Conservation (phyloP, 1,140 invertebrate species). For the Drosophila bocki region DNA sequence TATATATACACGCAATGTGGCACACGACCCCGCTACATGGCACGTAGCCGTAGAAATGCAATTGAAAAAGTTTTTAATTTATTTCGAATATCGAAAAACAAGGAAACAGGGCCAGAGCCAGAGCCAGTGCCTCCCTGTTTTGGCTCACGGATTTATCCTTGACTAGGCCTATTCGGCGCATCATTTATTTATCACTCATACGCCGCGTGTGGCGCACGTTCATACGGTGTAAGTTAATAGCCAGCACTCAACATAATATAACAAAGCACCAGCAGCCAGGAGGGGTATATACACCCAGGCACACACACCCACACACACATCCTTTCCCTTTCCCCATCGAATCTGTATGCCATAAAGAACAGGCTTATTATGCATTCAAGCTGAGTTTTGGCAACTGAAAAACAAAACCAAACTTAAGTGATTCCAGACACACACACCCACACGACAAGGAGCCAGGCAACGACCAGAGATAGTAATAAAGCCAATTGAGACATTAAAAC, state of each 20-base stretch:
- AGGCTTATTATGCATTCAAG: conserved; percentile 69
- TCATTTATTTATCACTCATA: conserved; percentile 70
- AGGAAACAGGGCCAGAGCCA: neutral
- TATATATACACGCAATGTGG: neutral
- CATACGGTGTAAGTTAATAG: conserved; percentile 71
- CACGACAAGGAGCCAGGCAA: neutral
- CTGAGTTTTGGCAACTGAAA: conserved; percentile 68
- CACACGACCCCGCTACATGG: conserved; percentile 3
- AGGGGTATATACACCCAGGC: neutral
- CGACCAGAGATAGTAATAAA: conserved; percentile 29
- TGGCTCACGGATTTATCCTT: conserved; percentile 6
- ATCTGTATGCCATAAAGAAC: conserved; percentile 42
- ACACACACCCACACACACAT: neutral
- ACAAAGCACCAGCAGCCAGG: conserved; percentile 41
- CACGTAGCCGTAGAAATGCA: conserved; percentile 61
- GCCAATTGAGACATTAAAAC: conserved; percentile 65
- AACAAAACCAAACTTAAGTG: conserved; percentile 75
- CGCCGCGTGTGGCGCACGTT: conserved; percentile 59
- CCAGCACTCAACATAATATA: conserved; percentile 72
- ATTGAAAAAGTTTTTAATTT: conserved; percentile 77
- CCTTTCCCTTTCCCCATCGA: neutral
- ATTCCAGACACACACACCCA: conserved; percentile 61
- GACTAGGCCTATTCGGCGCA: conserved; percentile 50
- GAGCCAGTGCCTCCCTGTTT: neutral
- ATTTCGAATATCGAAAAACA: conserved; percentile 67